Evolutionary conservation across 2,888 invertebrate genomes (phyloP), one percentile per base, ranked within the genome.

Genomic region (Patella pellucida): DNA sequence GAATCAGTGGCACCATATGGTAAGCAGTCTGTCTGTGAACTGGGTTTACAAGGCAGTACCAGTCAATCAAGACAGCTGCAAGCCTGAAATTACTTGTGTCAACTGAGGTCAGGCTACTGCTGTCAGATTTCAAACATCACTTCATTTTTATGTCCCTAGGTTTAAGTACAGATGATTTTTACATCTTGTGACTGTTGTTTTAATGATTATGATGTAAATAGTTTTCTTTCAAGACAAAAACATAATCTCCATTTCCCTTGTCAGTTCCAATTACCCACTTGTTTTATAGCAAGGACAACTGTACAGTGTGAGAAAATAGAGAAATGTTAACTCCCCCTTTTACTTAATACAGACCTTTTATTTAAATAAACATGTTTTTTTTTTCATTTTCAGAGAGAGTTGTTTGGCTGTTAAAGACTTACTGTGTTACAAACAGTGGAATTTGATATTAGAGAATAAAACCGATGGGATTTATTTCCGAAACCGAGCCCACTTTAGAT

Each of bases 401-500:
- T 98, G 98, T 90, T 94, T 95, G 89, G 97, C 97, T 74, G 95
- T 97, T 50, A 95, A 95, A 89, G 94, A 95, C 90, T 94, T 96
- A 87, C 96, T 97, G 91, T 98, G 98, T 91, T 96, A 95, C 91
- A 96, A 95, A 88, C 96, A 97, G 89, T 98, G 98, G 97, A 95
- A 95, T 41, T 92, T 96, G 76, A 94, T 97, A 75, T 96, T 97
- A 91, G 96, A 96, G 87, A 95, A 95, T 89, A 97, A 96, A 89
- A 94, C 83, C 71, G 93, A 94, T 78, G 94, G 95, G 69, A 94
- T 95, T 78, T 95, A 93, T 89, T 94, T 96, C 84, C 94, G 95
- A 90, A 95, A 95, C 41, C 93, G 96, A 82, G 96, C 96, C 2
- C 96, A 97, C 89, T 97, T 97, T 90, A 93, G 95, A 74, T 92